A percentile compares a stretch with the other conserved stretches of the same genome.
Conservation (phyloP, 2,888 invertebrate genomes). For the Shargacucullia verbasci region DNA sequence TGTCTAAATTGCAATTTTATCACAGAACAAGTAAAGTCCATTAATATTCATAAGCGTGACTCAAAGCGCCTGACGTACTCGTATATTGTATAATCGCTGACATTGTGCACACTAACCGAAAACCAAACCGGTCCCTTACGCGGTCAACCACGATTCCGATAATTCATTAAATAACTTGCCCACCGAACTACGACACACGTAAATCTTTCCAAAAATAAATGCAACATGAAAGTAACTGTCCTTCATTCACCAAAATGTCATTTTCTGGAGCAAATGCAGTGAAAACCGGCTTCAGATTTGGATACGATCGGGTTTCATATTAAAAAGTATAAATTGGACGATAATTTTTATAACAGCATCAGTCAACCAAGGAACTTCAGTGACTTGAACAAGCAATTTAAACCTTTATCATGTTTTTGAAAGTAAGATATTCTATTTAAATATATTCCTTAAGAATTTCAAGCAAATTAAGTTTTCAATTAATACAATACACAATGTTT, state of each 20-base stretch:
- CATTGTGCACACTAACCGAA: slow-evolving; percentile 56
- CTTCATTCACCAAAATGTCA: slow-evolving; percentile 53
- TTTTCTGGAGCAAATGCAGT: slow-evolving; percentile 47
- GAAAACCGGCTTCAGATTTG: slow-evolving; percentile 47
- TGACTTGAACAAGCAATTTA: slow-evolving; percentile 24
- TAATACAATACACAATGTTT: no score
- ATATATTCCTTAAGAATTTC: background rate
- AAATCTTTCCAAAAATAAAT: slow-evolving; percentile 48
- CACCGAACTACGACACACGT: slow-evolving; percentile 22
- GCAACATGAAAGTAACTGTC: slow-evolving; percentile 60
- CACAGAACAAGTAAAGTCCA: slow-evolving; percentile 8
- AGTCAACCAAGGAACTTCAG: slow-evolving; percentile 51
- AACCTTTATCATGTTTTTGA: slow-evolving; percentile 45
- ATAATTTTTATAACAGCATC: slow-evolving; percentile 48
- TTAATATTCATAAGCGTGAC: slow-evolving; percentile 37
- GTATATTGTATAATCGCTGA: slow-evolving; percentile 39
- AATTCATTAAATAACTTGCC: slow-evolving; percentile 33
- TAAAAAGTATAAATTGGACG: slow-evolving; percentile 60
- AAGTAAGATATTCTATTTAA: slow-evolving; percentile 44
- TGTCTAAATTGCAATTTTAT: slow-evolving; percentile 7
- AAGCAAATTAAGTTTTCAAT: background rate
- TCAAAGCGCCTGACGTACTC: slow-evolving; percentile 38
- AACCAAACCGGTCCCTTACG: slow-evolving; percentile 41
- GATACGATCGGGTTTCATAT: slow-evolving; percentile 32
- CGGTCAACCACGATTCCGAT: slow-evolving; percentile 16